Evolutionary conservation across 2,888 invertebrate species (phyloP), one percentile per base, ranked within the genome.

Genomic region (Diaprepes abbreviatus): DNA sequence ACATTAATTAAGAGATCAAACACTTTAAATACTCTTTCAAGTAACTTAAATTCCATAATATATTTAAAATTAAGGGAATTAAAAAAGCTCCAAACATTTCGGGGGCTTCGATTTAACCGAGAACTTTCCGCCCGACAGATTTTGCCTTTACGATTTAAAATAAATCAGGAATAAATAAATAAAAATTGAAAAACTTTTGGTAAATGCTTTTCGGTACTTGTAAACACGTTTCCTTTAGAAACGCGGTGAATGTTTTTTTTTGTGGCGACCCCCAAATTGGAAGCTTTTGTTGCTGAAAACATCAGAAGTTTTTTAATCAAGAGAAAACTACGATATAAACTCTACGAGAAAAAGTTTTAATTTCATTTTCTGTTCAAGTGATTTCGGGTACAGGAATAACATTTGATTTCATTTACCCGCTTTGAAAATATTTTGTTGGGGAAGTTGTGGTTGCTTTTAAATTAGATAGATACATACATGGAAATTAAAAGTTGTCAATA

Each of bases 221-320:
- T 63, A 50, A 66, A 60, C 57, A 63, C 57, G 68, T 68, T 63
- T 62, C 55, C 31, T 68, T 60, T 57, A 55, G 55, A 55, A 57
- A 14, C 31, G 45, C 33, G 50, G 57, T 38, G 17, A 50, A 17
- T 36, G 19, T 21, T 50, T 36, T n/a, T n/a, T 60, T 65, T 65
- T 58, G 70, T 19, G 62, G 66, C 48, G 48, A 38, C 70, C 62
- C 66, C 45, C 66, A 70, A 70, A 70, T 70, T 70, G 70, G 59
- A 70, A 66, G 70, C 70, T 66, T 70, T 66, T 70, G 70, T 70
- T 70, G 70, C 50, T 66, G 60, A 66, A 65, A 66, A 64, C 55
- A 65, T 58, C 59, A 50, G 35, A 59, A 65, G 65, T 70, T 70
- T 70, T 70, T 70, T 66, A 66, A 66, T 66, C 66, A 70, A 66